phyloP scores from a whole-genome alignment of 2,113 vertebrate species.

The Scalopus aquaticus region DNA sequence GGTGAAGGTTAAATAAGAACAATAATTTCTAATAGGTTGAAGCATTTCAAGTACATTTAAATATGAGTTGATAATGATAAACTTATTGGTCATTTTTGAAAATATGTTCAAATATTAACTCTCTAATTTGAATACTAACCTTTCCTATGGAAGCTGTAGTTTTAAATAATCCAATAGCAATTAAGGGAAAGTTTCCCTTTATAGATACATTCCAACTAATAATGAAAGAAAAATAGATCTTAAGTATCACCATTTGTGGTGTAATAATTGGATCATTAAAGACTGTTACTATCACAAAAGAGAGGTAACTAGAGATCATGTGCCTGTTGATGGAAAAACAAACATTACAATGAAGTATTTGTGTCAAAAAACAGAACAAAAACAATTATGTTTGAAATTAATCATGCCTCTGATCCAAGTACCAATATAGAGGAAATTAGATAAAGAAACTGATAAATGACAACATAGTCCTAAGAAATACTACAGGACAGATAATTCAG shows the following conservation, averaged over 20 bases:
- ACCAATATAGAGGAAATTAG: neutral
- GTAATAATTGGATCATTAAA: neutral
- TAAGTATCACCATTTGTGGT: neutral
- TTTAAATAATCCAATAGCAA: neutral
- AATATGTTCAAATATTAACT: neutral
- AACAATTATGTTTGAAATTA: neutral
- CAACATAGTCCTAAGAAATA: neutral
- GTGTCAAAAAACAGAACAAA: neutral
- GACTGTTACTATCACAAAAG: neutral
- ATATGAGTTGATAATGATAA: neutral
- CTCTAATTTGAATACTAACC: neutral
- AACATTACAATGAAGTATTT: neutral
- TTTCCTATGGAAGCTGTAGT: neutral
- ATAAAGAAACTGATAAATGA: neutral
- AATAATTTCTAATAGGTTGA: neutral
- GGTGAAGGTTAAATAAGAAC: neutral
- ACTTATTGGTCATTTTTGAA: neutral
- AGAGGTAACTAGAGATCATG: neutral
- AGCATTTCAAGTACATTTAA: neutral
- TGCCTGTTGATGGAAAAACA: neutral
- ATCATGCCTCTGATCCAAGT: neutral
- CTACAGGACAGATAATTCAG: neutral
- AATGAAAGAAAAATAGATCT: neutral
- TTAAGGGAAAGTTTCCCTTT: neutral
- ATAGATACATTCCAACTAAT: neutral